Percentiles rank a stretch among this genome's conserved stretches.
Evolutionary conservation across 2,888 invertebrate species (phyloP).

Genomic region (Eupeodes latifasciatus): DNA sequence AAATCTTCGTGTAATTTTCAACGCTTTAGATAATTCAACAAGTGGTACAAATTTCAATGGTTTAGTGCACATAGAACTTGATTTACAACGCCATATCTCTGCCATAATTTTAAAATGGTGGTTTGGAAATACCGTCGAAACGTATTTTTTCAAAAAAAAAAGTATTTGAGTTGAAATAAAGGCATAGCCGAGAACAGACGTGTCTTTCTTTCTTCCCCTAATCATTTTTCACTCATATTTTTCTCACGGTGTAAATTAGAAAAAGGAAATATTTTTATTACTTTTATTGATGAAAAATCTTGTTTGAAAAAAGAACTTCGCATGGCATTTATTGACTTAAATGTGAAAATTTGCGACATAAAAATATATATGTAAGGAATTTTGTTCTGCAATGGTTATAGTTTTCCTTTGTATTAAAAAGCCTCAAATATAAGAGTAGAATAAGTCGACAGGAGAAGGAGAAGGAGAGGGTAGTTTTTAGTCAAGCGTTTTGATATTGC

Average conservation of each 20-base stretch:
- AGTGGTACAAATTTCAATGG: no score
- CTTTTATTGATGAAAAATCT: slow-evolving; percentile 25
- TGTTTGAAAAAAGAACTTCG: background rate
- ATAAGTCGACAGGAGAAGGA: background rate
- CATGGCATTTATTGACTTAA: slow-evolving; percentile 30
- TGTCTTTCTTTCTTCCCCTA: no score
- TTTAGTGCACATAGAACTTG: no score
- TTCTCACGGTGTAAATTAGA: slow-evolving; percentile 1
- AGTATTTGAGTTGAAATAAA: no score
- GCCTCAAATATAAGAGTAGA: background rate
- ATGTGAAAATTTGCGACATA: slow-evolving; percentile 29
- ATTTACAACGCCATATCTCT: no score
- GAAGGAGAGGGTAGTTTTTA: slow-evolving; percentile 10
- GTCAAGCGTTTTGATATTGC: slow-evolving; percentile 27
- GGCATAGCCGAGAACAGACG: no score
- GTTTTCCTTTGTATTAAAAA: slow-evolving; percentile 18
- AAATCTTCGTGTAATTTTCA: no score
- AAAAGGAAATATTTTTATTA: slow-evolving; percentile 21
- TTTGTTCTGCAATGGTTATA: slow-evolving; percentile 3
- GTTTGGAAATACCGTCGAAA: no score
- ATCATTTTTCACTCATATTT: background rate
- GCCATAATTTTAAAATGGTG: no score
- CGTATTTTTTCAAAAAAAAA: no score
- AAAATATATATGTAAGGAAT: background rate
- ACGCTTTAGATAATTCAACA: no score